Conservation (phyloP, 2,797 vertebrate genomes). For the Coracias cyanogaster region DNA sequence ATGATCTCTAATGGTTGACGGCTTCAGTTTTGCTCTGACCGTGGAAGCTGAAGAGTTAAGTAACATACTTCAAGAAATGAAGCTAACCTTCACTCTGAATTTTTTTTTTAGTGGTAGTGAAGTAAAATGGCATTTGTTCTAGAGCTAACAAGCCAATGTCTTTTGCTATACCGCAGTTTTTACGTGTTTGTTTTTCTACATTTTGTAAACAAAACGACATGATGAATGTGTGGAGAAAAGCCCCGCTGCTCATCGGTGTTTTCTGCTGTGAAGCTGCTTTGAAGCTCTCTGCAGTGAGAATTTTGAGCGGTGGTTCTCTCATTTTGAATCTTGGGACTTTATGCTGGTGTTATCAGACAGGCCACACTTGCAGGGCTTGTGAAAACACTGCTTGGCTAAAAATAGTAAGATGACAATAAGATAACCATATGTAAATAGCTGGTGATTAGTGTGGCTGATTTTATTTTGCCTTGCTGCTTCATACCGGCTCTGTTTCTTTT, state of each 20-base stretch:
- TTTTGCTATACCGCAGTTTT: background rate
- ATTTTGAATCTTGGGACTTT: background rate
- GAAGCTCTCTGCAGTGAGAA: background rate
- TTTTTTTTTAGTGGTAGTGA: background rate
- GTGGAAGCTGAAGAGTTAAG: background rate
- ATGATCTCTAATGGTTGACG: background rate
- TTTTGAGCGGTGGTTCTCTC: background rate
- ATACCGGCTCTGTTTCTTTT: background rate
- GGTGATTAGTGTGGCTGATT: background rate
- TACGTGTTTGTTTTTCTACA: background rate
- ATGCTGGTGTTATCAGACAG: background rate
- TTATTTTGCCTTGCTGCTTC: background rate
- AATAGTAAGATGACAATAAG: background rate
- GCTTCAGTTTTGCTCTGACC: background rate
- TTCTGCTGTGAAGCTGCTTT: background rate
- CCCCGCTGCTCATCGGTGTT: background rate
- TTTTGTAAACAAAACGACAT: background rate
- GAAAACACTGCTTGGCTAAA: background rate
- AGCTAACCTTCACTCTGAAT: background rate
- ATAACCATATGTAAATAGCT: background rate
- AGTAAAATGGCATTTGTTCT: background rate
- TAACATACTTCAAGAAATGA: background rate
- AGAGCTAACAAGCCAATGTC: background rate
- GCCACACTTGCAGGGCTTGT: background rate
- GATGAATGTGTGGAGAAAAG: background rate